These are phyloP conservation scores for rat (Rattus norvegicus) DNA, from an alignment of 2,113 vertebrate species.

Conservation along the genomic window DNA sequence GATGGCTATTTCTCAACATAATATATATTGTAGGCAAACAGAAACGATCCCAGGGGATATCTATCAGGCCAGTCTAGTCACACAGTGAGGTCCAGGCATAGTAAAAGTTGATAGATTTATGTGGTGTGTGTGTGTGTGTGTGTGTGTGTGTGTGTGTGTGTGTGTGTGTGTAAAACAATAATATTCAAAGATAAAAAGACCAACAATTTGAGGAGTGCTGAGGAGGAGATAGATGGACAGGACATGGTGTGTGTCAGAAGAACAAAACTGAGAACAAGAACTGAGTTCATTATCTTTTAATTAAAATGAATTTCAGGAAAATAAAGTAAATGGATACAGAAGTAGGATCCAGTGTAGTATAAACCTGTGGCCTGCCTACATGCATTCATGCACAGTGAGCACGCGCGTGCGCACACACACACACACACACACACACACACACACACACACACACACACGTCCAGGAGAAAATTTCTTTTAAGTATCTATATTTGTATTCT, in stretches of 20 bases:
- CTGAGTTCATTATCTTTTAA: background rate
- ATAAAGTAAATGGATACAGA: background rate
- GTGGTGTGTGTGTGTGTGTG: too few relatives aligned
- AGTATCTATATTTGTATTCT: background rate
- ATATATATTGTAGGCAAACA: background rate
- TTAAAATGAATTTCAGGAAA: background rate
- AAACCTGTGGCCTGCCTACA: background rate
- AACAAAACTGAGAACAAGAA: background rate
- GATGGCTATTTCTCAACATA: background rate
- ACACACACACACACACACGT: background rate
- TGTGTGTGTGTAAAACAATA: background rate
- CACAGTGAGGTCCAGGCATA: background rate
- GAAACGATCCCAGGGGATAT: too few relatives aligned
- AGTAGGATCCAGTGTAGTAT: background rate
- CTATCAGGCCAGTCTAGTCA: too few relatives aligned
- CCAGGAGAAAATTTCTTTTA: background rate
- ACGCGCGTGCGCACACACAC: background rate
- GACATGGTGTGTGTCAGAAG: background rate
- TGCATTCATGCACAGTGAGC: background rate
- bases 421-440: background rate
- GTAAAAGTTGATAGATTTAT: too few relatives aligned
- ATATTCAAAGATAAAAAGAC: background rate
- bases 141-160: background rate
- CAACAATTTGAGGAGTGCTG: background rate
- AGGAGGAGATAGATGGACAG: background rate